phyloP scores from a whole-genome alignment of 2,113 vertebrate species.

The Tringa solitaria region DNA sequence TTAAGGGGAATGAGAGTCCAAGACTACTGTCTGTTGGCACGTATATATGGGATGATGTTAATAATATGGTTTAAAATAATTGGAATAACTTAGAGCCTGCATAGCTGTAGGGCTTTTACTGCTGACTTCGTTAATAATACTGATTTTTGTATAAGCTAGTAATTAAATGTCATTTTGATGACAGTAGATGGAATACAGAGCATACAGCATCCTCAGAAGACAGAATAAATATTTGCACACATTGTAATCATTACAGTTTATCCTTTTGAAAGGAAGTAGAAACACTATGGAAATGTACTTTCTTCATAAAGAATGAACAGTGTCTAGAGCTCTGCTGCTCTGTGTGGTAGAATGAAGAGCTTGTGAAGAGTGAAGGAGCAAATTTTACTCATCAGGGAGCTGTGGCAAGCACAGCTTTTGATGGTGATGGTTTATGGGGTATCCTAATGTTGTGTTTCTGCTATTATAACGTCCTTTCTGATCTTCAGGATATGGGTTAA shows the following conservation, averaged over 20 bases:
- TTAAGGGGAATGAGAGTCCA: neutral
- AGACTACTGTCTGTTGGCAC: neutral
- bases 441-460: neutral
- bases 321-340: neutral
- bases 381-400: neutral
- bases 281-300: neutral
- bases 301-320: neutral
- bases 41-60: neutral
- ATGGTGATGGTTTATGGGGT: neutral
- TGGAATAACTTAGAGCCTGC: neutral
- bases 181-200: neutral
- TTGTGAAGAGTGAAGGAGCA: neutral
- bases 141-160: neutral
- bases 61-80: neutral
- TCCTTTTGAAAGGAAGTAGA: neutral
- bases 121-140: neutral
- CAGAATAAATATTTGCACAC: neutral
- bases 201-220: neutral
- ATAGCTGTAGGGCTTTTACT: neutral
- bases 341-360: neutral
- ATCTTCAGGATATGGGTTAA: slow-evolving; percentile 89
- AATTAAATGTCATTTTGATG: neutral
- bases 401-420: neutral
- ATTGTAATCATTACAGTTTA: neutral
- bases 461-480: neutral